A percentile compares a stretch with the other conserved stretches of the same genome.
Conservation (phyloP, 2,797 vertebrate species). For the Takifugu rubripes region DNA sequence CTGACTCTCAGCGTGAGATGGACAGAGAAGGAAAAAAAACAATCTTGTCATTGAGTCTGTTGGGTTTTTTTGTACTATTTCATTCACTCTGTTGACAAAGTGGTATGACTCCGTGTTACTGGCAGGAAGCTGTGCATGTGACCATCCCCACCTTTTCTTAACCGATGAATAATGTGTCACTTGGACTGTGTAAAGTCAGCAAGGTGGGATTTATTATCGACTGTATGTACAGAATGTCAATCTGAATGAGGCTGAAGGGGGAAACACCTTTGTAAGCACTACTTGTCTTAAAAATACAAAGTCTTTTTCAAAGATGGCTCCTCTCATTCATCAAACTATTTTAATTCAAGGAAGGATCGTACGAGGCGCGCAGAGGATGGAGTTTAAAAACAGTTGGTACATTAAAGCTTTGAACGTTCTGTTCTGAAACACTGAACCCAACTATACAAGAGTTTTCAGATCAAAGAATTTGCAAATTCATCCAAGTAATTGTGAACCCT, state of each 20-base stretch:
- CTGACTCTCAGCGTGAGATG: conserved; percentile 53
- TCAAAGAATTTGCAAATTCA: conserved; percentile 1
- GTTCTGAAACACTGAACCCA: conserved; percentile 15
- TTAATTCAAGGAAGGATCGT: conserved; percentile 32
- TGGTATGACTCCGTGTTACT: conserved; percentile 54
- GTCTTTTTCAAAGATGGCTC: conserved; percentile 59
- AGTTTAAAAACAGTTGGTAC: not conserved
- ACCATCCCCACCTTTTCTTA: conserved; percentile 81
- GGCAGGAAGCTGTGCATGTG: conserved; percentile 82
- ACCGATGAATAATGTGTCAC: conserved; percentile 70
- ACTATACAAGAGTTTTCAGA: not conserved
- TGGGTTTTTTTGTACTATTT: conserved; percentile 63
- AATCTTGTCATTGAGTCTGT: conserved; percentile 62
- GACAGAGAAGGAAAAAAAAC: conserved; percentile 17
- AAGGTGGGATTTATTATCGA: conserved; percentile 76
- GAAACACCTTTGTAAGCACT: conserved; percentile 88
- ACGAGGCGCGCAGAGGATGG: not conserved
- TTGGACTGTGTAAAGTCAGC: conserved; percentile 61
- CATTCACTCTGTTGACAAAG: conserved; percentile 68
- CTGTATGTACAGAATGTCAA: conserved; percentile 78
- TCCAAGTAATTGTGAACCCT: not conserved
- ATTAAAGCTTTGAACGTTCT: conserved; percentile 15
- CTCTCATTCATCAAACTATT: conserved; percentile 27
- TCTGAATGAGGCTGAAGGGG: conserved; percentile 76
- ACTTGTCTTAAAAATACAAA: conserved; percentile 91